Base-by-base conservation (phyloP, 1,140 invertebrate genomes). In the Leptinotarsa lineolata region DNA sequence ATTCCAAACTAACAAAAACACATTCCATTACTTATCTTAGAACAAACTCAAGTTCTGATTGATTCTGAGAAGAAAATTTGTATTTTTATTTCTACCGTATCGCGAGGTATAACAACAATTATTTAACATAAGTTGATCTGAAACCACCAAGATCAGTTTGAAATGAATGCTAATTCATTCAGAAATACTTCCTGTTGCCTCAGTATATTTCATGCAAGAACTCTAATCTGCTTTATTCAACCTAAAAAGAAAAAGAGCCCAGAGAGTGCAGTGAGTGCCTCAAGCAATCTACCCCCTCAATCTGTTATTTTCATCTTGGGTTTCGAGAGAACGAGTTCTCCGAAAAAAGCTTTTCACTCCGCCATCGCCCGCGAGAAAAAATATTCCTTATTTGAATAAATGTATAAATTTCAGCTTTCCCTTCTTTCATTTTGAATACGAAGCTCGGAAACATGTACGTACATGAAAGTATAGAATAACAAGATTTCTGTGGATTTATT, bases 221-320 rank as follows among this genome's bases (percentile, higher is more conserved):
- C 48, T 54, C 48, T 54, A 54, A 54, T 54, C 48, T 54, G 48
- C 48, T 54, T 54, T 54, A 54, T 54, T 54, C 16, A 54, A 54
- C 48, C 16, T n/a, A n/a, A 54, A 54, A 54, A n/a, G 48, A 54
- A 54, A 13, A 54, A 54, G 48, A n/a, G 15, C 4, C 13, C 48
- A 54, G n/a, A 54, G 48, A 54, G 48, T 54, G 48, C 48, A 13
- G 48, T 54, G 15, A 54, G 1, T 54, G 48, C 48, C 48, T 54
- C 6, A n/a, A 54, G 48, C 48, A 54, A 54, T 54, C 48, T 54
- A 12, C 48, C n/a, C 48, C 16, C 48, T 54, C 48, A 54, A n/a
- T n/a, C n/a, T 54, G 48, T 12, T 13, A 54, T 54, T 54, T 54
- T 16, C 48, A 54, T 54, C 48, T 54, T 54, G 48, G 13, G 48